A percentile compares a stretch with the other conserved stretches of the same genome.
Conservation (phyloP, 2,888 invertebrate species). For the Sesamia inferens region DNA sequence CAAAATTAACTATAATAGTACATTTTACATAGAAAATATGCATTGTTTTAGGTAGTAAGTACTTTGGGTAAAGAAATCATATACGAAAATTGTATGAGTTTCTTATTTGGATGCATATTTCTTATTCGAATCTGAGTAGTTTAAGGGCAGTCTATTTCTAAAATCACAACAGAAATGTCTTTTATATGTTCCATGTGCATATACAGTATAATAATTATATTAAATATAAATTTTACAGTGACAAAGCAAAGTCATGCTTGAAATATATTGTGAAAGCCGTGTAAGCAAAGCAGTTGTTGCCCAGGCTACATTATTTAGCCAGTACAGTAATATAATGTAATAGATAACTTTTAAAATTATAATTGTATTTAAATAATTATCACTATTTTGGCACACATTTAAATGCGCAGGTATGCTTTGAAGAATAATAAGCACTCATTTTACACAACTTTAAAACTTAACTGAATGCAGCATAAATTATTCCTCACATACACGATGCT, state of each 20-base stretch:
- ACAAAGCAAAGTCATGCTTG: slow-evolving; percentile 48
- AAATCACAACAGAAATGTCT: slow-evolving; percentile 46
- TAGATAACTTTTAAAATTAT: slow-evolving; percentile 28
- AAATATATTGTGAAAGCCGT: slow-evolving; percentile 16
- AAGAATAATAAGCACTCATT: slow-evolving; percentile 24
- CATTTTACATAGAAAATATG: slow-evolving; percentile 45
- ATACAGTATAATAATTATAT: slow-evolving; percentile 25
- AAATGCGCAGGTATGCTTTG: slow-evolving; percentile 44
- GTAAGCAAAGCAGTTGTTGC: slow-evolving; percentile 23
- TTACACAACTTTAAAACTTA: slow-evolving; percentile 8
- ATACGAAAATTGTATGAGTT: background rate
- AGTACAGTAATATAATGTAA: slow-evolving; percentile 38
- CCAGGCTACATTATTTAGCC: slow-evolving; percentile 27
- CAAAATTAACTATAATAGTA: slow-evolving; percentile 43
- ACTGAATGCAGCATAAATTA: slow-evolving; percentile 21
- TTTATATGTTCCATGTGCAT: slow-evolving; percentile 36
- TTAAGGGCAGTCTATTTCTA: slow-evolving; percentile 36
- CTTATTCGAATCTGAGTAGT: slow-evolving; percentile 17
- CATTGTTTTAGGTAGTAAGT: slow-evolving; percentile 15
- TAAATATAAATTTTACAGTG: slow-evolving; percentile 14
- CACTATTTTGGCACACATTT: slow-evolving; percentile 41
- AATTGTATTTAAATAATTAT: slow-evolving; percentile 36
- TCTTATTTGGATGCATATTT: slow-evolving; percentile 39
- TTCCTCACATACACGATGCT: slow-evolving; percentile 12
- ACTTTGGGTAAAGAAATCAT: slow-evolving; percentile 6